phyloP scores from a whole-genome alignment of 2,113 vertebrate genomes.

The Coptodon bakossiorum region DNA sequence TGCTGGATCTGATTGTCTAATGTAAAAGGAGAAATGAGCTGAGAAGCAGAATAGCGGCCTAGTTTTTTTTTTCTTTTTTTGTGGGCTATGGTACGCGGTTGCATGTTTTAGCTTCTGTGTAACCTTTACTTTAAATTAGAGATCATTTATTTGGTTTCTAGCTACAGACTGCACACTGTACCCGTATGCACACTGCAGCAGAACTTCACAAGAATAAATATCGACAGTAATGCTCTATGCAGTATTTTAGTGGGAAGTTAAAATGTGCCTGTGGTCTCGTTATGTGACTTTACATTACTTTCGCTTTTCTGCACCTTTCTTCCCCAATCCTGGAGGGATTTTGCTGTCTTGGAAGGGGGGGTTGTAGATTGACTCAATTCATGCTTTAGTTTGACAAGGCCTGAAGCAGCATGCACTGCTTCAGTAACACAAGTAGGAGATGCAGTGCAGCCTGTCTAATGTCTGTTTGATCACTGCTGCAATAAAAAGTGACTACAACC shows the following conservation, averaged over 20 bases:
- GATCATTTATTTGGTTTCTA: neutral
- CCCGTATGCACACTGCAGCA: neutral
- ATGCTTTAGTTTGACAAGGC: neutral
- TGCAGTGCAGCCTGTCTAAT: neutral
- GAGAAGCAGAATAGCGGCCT: conserved; percentile 35
- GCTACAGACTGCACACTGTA: neutral
- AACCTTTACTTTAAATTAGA: neutral
- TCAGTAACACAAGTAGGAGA: neutral
- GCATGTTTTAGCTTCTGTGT: neutral
- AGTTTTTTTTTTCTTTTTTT: neutral
- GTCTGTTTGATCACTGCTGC: conserved; percentile 6
- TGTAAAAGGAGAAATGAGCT: neutral
- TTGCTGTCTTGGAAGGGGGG: neutral
- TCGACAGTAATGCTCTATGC: neutral
- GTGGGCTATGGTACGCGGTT: neutral
- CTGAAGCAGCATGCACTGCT: neutral
- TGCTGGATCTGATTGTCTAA: neutral
- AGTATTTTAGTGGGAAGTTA: neutral
- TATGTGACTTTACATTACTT: conserved; percentile 12
- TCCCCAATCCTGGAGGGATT: neutral
- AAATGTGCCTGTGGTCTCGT: neutral
- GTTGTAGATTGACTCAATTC: neutral
- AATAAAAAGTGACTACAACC: neutral
- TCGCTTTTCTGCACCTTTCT: neutral
- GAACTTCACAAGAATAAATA: neutral